These are phyloP conservation scores for Mythimna vitellina DNA, from an alignment of 2,888 invertebrate genomes.

Conservation along the genomic window DNA sequence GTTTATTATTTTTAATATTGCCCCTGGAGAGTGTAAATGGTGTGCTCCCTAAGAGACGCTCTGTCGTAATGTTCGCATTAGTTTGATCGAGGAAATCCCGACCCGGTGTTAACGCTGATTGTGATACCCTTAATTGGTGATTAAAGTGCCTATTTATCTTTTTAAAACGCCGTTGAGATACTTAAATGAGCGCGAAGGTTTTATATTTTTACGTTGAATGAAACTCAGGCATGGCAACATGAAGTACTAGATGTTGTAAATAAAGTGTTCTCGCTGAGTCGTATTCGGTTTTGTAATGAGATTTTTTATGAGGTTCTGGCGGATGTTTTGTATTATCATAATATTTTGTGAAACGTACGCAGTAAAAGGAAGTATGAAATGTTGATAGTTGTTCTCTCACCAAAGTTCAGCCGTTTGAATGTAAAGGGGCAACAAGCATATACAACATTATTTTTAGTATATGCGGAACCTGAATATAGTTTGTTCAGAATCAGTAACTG, in stretches of 20 bases:
- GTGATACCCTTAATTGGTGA: slow-evolving; percentile 59
- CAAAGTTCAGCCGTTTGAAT: too few species aligned
- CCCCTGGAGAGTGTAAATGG: slow-evolving; percentile 70
- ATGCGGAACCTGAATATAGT: too few species aligned
- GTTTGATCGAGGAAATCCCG: slow-evolving; percentile 68
- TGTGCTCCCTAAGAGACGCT: slow-evolving; percentile 56
- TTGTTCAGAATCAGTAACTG: too few species aligned
- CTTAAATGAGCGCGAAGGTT: slow-evolving; percentile 40
- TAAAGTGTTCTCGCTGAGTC: slow-evolving; percentile 12
- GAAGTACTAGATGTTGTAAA: slow-evolving; percentile 32
- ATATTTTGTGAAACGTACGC: slow-evolving; percentile 6
- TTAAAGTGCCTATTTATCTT: slow-evolving; percentile 58
- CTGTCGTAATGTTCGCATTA: slow-evolving; percentile 66
- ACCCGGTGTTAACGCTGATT: slow-evolving; percentile 61
- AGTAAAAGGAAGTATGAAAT: neutral
- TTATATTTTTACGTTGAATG: slow-evolving; percentile 38
- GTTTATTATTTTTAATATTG: slow-evolving; percentile 80
- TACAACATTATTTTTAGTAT: too few species aligned
- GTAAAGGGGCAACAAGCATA: too few species aligned
- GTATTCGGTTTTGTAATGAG: slow-evolving; percentile 33
- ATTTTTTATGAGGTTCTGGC: slow-evolving; percentile 27
- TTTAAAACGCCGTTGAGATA: slow-evolving; percentile 49
- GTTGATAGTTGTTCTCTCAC: neutral
- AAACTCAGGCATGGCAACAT: slow-evolving; percentile 42
- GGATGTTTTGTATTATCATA: slow-evolving; percentile 27